Base-by-base conservation (phyloP, 1,140 invertebrate species). In the Pantala flavescens region DNA sequence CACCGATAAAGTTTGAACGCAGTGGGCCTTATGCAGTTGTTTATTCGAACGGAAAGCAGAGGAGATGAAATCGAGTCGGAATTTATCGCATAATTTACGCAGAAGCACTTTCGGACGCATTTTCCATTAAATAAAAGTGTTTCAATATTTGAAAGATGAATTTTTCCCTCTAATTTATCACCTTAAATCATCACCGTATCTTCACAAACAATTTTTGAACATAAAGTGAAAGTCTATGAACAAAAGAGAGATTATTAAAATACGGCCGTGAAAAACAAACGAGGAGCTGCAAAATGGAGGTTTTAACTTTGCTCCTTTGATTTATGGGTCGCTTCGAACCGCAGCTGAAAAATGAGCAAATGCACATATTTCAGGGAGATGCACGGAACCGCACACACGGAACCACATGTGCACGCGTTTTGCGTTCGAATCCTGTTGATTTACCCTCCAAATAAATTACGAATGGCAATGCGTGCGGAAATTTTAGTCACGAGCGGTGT, bases 191-290 rank as follows among this genome's bases (percentile, higher is more conserved):
- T 63, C 49, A 63, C n/a, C 49, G n/a, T 21, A 63, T 63, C 49
- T 63, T 63, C 49, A 21, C 49, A 63, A 63, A 63, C 49, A 63
- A 63, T 63, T 63, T 63, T 21, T 19, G n/a, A 63, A 21, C n/a
- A 63, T 63, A 63, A 63, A 63, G 49, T 63, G 49, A 63, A 63
- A 63, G 49, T 63, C 49, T 63, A 63, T 63, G 49, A 63, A 63
- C 49, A 21, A 63, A 16, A 63, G n/a, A 63, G n/a, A 63, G 49
- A 21, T 63, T 63, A 63, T 63, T 63, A 63, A 63, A 63, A 63
- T 63, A 63, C 49, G 49, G 49, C n/a, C 49, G 28, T 36, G 28
- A 36, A 36, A 36, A 36, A 36, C 28, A 36, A 21, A 21, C 49
- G 49, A 63, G 49, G 49, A 12, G 3, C 16, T 16, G n/a, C 49